A percentile compares a stretch with the other conserved stretches of the same genome.
These are phyloP conservation scores for Tonatia bakeri DNA, from an alignment of 2,113 vertebrate genomes.

Conservation along the genomic window DNA sequence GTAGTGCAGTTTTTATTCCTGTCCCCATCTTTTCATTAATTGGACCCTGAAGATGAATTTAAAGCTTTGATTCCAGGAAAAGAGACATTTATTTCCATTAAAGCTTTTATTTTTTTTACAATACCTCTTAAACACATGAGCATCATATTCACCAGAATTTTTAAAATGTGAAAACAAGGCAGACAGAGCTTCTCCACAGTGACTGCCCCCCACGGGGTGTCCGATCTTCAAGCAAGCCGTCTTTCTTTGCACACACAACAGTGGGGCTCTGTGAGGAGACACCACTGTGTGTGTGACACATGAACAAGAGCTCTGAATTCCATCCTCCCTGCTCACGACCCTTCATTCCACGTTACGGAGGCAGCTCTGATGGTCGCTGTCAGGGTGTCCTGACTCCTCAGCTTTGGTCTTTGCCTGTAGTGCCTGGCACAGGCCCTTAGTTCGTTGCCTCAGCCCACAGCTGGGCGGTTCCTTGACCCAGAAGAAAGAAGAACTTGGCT, in stretches of 20 bases:
- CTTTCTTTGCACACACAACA: neutral
- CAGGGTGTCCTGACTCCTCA: neutral
- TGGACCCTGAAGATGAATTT: constrained; percentile 43
- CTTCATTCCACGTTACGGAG: neutral
- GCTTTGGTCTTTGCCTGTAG: neutral
- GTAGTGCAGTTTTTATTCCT: constrained; percentile 49
- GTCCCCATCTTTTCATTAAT: neutral
- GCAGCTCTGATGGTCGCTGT: neutral
- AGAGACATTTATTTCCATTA: constrained; percentile 36
- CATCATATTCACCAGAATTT: neutral
- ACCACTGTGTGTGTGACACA: neutral
- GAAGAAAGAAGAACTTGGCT: neutral
- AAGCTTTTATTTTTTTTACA: constrained; percentile 25
- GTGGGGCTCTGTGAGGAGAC: neutral
- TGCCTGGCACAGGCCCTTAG: accelerated
- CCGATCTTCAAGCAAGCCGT: neutral
- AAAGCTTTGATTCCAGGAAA: constrained; percentile 44
- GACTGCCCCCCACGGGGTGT: neutral
- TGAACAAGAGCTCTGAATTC: neutral
- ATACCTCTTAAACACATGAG: constrained; percentile 27
- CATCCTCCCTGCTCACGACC: neutral
- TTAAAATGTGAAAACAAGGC: neutral
- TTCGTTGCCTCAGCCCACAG: neutral
- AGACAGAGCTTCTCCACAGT: neutral
- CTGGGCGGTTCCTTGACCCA: neutral